A percentile compares a stretch with the other conserved stretches of the same genome.
Evolutionary conservation across 1,140 invertebrate genomes (phyloP).

Genomic region (Diabrotica virgifera): DNA sequence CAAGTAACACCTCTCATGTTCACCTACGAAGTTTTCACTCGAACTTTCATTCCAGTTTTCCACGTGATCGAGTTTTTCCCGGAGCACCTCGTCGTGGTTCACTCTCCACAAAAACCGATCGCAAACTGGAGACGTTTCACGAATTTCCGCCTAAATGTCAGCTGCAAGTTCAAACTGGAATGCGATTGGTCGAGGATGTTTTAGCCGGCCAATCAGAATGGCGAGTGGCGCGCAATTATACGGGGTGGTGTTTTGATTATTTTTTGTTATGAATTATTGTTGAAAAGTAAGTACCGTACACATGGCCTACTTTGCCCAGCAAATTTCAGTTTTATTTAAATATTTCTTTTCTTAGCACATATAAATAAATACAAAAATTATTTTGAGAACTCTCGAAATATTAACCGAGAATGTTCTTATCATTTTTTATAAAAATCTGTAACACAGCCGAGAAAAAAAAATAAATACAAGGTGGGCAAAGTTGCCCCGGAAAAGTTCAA

Average conservation of each 20-base stretch:
- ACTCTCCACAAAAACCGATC: constrained; percentile 13
- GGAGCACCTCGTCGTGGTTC: constrained; percentile 6
- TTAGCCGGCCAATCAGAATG: constrained; percentile 22
- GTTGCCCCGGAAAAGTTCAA: too few species aligned
- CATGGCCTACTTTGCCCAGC: too few species aligned
- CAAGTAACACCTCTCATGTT: constrained; percentile 24
- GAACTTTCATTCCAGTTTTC: neutral
- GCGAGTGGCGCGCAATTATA: constrained; percentile 25
- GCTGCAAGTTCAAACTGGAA: constrained; percentile 15
- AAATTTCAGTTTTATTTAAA: too few species aligned
- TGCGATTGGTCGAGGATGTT: constrained; percentile 23
- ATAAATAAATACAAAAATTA: too few species aligned
- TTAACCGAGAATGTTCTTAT: too few species aligned
- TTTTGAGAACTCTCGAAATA: too few species aligned
- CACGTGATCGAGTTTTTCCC: constrained; percentile 24
- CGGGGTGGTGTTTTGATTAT: neutral
- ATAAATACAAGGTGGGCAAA: too few species aligned
- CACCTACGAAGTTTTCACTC: neutral
- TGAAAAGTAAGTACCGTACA: too few species aligned
- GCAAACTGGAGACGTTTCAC: constrained; percentile 26
- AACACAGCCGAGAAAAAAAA: too few species aligned
- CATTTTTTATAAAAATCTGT: too few species aligned
- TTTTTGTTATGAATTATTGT: too few species aligned
- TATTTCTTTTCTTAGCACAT: too few species aligned
- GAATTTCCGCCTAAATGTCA: constrained; percentile 23